Base-by-base conservation (phyloP, 64 coral and sea anemone genomes). In the Stichodactyla helianthus region DNA sequence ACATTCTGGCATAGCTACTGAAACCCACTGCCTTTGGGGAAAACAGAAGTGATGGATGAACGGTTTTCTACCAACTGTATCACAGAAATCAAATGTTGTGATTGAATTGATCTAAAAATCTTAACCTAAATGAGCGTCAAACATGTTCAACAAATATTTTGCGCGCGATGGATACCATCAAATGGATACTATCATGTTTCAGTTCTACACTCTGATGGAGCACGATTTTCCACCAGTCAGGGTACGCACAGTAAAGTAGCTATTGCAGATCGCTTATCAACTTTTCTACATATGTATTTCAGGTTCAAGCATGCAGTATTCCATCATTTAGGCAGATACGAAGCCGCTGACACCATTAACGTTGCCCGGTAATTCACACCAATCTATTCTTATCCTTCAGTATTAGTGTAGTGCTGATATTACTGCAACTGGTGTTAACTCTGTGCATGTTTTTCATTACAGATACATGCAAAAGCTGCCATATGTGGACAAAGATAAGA, bases 281-380 rank as follows among this genome's bases (percentile, higher is more conserved):
- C 35, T 44, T 70, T 60, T 71, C 22, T 50, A 25, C 17, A 52
- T 86, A 27, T 67, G 50, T 59, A 6, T 87, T 81, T 80, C 27
- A 95, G 93, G 18, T 95, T 92, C 61, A 95, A 95, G 78, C 93
- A 95, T 79, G 87, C 87, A 23, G 93, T 95, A 1, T 95, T 89
- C 82, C 91, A 87, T 19, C 85, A 92, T 35, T 90, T 95, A 51
- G 93, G 93, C 28, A 86, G 90, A 55, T 44, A 84, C 25, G 93
- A 95, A 57, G 93, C 93, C 19, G 28, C 76, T n/a, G 93, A 95
- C 82, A 92, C 91, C 7, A 95, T 95, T 28, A 86, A 74, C 51
- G 93, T 92, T 17, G 93, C 79, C 63, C 54, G 84, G 93, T 95
- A 87, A 74, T n/a, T 23, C 20, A 71, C 20, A 71, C 7, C 10